Percentiles rank a stretch among this genome's conserved stretches.
phyloP scores from a whole-genome alignment of 2,113 vertebrate species.

The Melanerpes formicivorus region DNA sequence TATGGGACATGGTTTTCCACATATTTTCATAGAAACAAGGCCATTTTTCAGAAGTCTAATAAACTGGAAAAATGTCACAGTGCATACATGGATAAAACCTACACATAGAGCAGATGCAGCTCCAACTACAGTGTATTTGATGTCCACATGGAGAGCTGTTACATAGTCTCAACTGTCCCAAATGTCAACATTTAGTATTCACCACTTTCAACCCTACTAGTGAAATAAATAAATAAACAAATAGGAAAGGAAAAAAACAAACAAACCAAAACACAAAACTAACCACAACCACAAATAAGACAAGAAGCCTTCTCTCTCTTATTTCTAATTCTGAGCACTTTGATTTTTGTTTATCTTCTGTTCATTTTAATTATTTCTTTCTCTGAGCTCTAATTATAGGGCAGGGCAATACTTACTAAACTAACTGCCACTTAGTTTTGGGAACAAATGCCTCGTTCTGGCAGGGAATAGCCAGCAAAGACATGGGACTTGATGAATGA shows the following conservation, averaged over 20 bases:
- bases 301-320: neutral
- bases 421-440: neutral
- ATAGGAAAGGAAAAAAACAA: neutral
- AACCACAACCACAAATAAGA: neutral
- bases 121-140: neutral
- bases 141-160: neutral
- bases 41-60: neutral
- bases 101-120: neutral
- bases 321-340: neutral
- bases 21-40: neutral
- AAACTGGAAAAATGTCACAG: neutral
- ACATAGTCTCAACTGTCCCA: neutral
- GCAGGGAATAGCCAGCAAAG: neutral
- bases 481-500: neutral
- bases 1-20: neutral
- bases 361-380: neutral
- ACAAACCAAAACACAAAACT: neutral
- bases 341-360: neutral
- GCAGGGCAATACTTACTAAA: neutral
- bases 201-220: neutral
- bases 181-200: neutral
- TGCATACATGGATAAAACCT: neutral
- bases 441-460: slow-evolving; percentile 10
- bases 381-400: neutral
- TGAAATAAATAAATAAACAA: neutral